Conservation (phyloP, 2,113 vertebrate species). For the Colius striatus region DNA sequence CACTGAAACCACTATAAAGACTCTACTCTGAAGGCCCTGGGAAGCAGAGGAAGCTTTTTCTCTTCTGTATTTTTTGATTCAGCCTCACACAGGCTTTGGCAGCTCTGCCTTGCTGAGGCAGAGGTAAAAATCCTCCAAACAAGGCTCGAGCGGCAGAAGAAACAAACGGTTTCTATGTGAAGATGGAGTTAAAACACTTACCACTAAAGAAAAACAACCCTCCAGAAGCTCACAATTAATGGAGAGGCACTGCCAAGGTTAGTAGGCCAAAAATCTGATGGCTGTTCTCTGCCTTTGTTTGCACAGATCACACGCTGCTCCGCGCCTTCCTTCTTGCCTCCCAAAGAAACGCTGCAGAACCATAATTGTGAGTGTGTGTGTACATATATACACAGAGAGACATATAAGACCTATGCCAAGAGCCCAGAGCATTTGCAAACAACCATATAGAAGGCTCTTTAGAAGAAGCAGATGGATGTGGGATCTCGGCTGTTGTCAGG, state of each 20-base stretch:
- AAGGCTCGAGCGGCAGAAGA: neutral
- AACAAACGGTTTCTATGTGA: neutral
- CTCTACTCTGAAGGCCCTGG: neutral
- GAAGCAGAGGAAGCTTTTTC: neutral
- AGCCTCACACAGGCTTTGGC: neutral
- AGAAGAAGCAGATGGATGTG: neutral
- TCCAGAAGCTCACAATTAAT: conserved; percentile 25
- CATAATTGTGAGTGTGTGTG: neutral
- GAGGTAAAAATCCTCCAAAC: conserved; percentile 22
- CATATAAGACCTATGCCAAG: conserved; percentile 12
- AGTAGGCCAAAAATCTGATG: conserved; percentile 3
- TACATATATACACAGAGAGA: neutral
- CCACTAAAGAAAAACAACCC: neutral
- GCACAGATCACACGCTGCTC: neutral
- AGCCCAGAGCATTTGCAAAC: conserved; percentile 63
- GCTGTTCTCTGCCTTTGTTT: conserved; percentile 19
- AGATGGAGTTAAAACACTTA: conserved; percentile 7
- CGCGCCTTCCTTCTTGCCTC: neutral
- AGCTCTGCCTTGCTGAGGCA: neutral
- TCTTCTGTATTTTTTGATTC: neutral
- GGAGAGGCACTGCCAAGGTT: conserved; percentile 14
- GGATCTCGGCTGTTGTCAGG: neutral
- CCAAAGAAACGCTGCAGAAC: neutral
- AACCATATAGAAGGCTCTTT: conserved; percentile 11
- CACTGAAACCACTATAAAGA: neutral